phyloP scores from a whole-genome alignment of 1,140 invertebrate genomes.

The Phenacoccus solenopsis region DNA sequence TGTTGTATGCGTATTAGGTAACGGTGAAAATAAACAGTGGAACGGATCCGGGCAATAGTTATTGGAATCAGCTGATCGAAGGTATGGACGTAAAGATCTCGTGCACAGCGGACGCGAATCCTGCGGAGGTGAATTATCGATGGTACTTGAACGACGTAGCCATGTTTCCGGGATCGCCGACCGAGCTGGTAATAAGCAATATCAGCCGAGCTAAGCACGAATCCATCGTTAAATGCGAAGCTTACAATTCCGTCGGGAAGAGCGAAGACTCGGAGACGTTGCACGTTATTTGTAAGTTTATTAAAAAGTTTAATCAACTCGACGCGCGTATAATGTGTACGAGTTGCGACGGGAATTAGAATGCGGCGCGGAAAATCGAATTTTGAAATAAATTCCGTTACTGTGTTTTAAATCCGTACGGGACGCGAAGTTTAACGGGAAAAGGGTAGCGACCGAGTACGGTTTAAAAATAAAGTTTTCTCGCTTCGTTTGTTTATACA shows the following conservation, averaged over 20 bases:
- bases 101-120: slow-evolving; percentile 79
- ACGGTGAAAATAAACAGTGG: neutral
- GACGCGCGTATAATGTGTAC: too few relatives aligned
- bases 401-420: too few relatives aligned
- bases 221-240: slow-evolving; percentile 78
- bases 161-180: slow-evolving; percentile 59
- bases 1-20: neutral
- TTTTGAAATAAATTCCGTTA: too few relatives aligned
- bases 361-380: too few relatives aligned
- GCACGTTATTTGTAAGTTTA: slow-evolving; percentile 74
- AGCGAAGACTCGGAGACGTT: slow-evolving; percentile 74
- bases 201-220: slow-evolving; percentile 71
- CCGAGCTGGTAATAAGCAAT: slow-evolving; percentile 69
- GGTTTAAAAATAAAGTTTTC: too few relatives aligned
- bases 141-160: slow-evolving; percentile 70
- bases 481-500: slow-evolving; percentile 34
- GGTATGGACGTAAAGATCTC: slow-evolving; percentile 65
- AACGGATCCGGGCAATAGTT: neutral
- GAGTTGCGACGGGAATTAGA: too few relatives aligned
- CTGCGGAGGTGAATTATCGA: slow-evolving; percentile 59
- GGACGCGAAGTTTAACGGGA: too few relatives aligned
- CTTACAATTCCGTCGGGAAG: slow-evolving; percentile 78
- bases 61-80: slow-evolving; percentile 49
- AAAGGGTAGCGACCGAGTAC: too few relatives aligned
- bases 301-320: neutral